A percentile compares a stretch with the other conserved stretches of the same genome.
These are phyloP conservation scores for Microtus richardsoni DNA, from an alignment of 2,113 vertebrate genomes.

Conservation along the genomic window DNA sequence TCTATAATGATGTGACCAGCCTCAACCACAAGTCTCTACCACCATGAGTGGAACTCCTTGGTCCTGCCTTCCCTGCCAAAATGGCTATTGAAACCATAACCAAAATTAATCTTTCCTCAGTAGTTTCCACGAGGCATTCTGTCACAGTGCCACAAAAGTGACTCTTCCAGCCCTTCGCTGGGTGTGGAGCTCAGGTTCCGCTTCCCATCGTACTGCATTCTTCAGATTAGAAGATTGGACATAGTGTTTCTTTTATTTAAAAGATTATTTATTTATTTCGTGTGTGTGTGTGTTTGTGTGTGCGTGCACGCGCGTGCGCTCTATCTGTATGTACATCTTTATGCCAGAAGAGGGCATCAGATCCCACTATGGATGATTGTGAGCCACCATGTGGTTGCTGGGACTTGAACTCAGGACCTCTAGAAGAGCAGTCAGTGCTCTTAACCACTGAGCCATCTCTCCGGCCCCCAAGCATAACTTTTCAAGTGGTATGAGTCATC, in stretches of 20 bases:
- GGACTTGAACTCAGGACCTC: too few species aligned
- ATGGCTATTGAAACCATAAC: too few species aligned
- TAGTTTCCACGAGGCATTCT: not conserved
- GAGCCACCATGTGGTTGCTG: too few species aligned
- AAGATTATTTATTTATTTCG: too few species aligned
- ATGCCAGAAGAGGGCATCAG: too few species aligned
- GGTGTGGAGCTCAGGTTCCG: not conserved
- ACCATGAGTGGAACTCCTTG: not conserved
- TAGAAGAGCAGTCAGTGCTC: too few species aligned
- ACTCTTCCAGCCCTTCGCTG: not conserved
- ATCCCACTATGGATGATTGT: too few species aligned
- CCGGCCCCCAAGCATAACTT: not conserved
- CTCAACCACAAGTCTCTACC: not conserved
- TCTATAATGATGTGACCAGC: not conserved
- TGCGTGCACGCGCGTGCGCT: fast-evolving
- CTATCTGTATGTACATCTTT: too few species aligned
- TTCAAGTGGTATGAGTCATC: not conserved
- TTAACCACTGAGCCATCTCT: too few species aligned
- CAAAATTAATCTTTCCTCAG: not conserved
- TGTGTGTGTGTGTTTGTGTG: too few species aligned
- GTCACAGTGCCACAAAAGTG: not conserved
- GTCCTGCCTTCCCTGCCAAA: not conserved
- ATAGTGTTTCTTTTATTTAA: too few species aligned
- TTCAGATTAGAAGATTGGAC: not conserved
- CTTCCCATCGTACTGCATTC: not conserved